A percentile compares a stretch with the other conserved stretches of the same genome.
phyloP scores from a whole-genome alignment of 2,888 invertebrate genomes.

The Stenchaetothrips biformis region DNA sequence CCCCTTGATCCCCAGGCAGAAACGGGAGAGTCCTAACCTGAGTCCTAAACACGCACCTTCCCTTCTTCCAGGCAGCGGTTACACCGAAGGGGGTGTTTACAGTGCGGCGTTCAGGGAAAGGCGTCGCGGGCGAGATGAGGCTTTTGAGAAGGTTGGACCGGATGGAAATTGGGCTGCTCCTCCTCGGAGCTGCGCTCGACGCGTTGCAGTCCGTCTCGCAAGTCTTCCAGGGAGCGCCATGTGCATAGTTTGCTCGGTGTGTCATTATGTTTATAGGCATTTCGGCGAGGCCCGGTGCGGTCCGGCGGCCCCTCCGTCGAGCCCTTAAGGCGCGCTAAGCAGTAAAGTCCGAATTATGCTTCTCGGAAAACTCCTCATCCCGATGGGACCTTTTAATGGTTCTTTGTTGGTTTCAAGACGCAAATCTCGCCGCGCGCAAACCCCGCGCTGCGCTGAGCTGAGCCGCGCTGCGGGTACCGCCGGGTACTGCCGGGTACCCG shows the following conservation, averaged over 20 bases:
- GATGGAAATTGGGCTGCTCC: background rate
- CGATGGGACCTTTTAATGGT: slow-evolving; percentile 22
- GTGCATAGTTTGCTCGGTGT: background rate
- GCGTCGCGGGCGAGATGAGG: background rate
- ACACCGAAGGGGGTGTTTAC: too few species aligned
- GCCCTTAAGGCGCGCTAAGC: background rate
- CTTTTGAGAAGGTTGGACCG: background rate
- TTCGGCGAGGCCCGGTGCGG: background rate
- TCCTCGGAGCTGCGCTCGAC: background rate
- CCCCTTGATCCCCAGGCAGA: too few species aligned
- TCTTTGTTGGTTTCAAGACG: slow-evolving; percentile 23
- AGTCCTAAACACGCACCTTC: too few species aligned
- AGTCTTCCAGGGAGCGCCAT: background rate
- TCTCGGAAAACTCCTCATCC: slow-evolving; percentile 13
- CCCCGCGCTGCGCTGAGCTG: background rate
- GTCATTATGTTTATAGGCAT: slow-evolving; percentile 22
- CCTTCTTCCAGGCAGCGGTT: too few species aligned
- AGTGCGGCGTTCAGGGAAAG: background rate
- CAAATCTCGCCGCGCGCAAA: background rate
- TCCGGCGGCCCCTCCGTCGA: background rate
- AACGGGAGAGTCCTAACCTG: too few species aligned
- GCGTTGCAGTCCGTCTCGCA: background rate
- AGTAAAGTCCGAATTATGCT: slow-evolving; percentile 19
- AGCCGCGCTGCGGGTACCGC: background rate
- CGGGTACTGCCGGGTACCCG: background rate